These are phyloP conservation scores for Neopelma chrysocephalum DNA, from an alignment of 2,797 vertebrate genomes.

Conservation along the genomic window DNA sequence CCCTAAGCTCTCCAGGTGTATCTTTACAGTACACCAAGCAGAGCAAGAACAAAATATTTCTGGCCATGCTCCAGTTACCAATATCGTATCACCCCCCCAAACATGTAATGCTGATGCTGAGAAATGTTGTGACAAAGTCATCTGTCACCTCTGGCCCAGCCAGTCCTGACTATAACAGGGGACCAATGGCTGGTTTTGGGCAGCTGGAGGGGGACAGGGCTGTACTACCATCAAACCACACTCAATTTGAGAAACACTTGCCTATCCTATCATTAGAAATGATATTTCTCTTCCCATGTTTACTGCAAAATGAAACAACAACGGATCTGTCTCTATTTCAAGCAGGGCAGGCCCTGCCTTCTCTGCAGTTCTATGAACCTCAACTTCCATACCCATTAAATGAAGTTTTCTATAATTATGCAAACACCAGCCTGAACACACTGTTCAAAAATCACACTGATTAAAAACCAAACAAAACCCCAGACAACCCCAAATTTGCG, in stretches of 20 bases:
- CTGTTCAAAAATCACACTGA: not conserved
- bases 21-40: not conserved
- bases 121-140: not conserved
- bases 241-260: not conserved
- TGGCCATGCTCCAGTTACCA: not conserved
- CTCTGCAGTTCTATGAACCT: not conserved
- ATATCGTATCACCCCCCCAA: not conserved
- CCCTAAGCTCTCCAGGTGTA: not conserved
- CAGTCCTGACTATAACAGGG: not conserved
- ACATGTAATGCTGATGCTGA: not conserved
- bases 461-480: not conserved
- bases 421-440: not conserved
- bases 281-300: not conserved
- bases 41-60: not conserved
- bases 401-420: not conserved
- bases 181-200: not conserved
- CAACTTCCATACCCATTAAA: not conserved
- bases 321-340: not conserved
- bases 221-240: not conserved
- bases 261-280: not conserved
- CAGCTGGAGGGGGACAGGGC: not conserved
- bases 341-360: not conserved
- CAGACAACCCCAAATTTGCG: not conserved
- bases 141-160: not conserved
- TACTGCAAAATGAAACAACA: not conserved